Percentiles rank a stretch among this genome's conserved stretches.
Evolutionary conservation across 2,888 invertebrate genomes (phyloP).

Genomic region (Tachina grossa): DNA sequence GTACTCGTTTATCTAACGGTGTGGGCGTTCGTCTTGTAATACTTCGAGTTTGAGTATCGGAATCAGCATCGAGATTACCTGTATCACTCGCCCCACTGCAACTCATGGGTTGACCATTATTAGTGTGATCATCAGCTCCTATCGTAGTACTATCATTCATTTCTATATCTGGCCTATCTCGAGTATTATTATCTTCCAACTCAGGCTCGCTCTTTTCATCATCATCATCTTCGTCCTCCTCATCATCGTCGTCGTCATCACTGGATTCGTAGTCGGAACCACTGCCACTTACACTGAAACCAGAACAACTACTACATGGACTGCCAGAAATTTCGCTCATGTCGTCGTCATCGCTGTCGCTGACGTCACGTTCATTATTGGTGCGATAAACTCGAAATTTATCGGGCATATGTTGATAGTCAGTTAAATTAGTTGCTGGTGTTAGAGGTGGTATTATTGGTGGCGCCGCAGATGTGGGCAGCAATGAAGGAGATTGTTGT

Average conservation of each 20-base stretch:
- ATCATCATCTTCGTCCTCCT: slow-evolving; percentile 78
- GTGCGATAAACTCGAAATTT: slow-evolving; percentile 85
- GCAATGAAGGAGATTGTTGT: slow-evolving; percentile 36
- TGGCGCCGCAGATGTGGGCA: slow-evolving; percentile 51
- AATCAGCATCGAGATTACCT: slow-evolving; percentile 70
- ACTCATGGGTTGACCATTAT: slow-evolving; percentile 77
- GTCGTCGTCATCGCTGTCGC: slow-evolving; percentile 82
- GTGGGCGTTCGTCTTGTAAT: slow-evolving; percentile 77
- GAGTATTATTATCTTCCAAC: slow-evolving; percentile 73
- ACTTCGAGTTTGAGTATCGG: slow-evolving; percentile 68
- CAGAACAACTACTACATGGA: slow-evolving; percentile 83
- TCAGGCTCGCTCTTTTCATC: slow-evolving; percentile 80
- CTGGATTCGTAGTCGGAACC: slow-evolving; percentile 81
- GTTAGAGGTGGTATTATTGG: slow-evolving; percentile 58
- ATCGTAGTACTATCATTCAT: slow-evolving; percentile 66
- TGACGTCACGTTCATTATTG: slow-evolving; percentile 81
- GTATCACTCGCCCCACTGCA: slow-evolving; percentile 76
- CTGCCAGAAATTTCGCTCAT: slow-evolving; percentile 80
- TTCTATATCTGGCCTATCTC: slow-evolving; percentile 72
- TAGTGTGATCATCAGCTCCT: slow-evolving; percentile 57
- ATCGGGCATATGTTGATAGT: slow-evolving; percentile 82
- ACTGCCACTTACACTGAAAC: slow-evolving; percentile 81
- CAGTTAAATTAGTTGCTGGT: slow-evolving; percentile 64
- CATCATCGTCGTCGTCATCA: slow-evolving; percentile 82
- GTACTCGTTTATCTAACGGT: slow-evolving; percentile 70